phyloP scores from a whole-genome alignment of 2,888 invertebrate species.

The Mongoloraphidia duomilia region DNA sequence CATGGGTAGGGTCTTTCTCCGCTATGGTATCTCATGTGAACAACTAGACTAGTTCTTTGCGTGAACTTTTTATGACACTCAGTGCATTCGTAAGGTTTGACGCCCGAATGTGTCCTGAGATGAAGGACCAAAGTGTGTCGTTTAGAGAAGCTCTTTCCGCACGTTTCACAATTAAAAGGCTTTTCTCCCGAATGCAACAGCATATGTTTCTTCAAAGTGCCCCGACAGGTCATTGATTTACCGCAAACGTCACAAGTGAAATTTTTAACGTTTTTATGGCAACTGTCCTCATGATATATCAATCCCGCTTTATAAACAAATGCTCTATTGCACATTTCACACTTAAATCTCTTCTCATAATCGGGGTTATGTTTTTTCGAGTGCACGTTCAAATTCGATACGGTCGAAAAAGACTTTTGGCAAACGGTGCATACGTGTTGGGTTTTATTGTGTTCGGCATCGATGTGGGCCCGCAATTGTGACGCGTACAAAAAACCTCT shows the following conservation, averaged over 20 bases:
- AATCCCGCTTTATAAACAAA: not conserved
- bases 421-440: conserved; percentile 5
- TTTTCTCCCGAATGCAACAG: conserved; percentile 24
- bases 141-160: conserved; percentile 14
- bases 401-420: conserved; percentile 5
- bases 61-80: conserved; percentile 9
- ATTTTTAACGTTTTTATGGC: too few species aligned
- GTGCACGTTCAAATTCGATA: not conserved
- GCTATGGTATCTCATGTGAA: conserved; percentile 20
- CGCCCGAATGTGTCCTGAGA: too few species aligned
- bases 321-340: not conserved
- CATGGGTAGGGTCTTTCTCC: conserved; percentile 21
- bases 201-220: conserved; percentile 20
- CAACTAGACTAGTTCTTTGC: conserved; percentile 17
- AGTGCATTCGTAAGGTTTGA: too few species aligned
- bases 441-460: not conserved
- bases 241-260: too few species aligned
- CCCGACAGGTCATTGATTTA: conserved; percentile 1
- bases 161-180: conserved; percentile 4
- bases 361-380: conserved; percentile 1
- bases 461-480: not conserved
- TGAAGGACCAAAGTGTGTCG: too few species aligned
- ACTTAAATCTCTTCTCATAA: conserved; percentile 1
- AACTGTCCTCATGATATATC: too few species aligned
- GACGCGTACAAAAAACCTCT: conserved; percentile 1